Evolutionary conservation across 2,888 invertebrate species (phyloP).

Genomic region (Cenopis cana): DNA sequence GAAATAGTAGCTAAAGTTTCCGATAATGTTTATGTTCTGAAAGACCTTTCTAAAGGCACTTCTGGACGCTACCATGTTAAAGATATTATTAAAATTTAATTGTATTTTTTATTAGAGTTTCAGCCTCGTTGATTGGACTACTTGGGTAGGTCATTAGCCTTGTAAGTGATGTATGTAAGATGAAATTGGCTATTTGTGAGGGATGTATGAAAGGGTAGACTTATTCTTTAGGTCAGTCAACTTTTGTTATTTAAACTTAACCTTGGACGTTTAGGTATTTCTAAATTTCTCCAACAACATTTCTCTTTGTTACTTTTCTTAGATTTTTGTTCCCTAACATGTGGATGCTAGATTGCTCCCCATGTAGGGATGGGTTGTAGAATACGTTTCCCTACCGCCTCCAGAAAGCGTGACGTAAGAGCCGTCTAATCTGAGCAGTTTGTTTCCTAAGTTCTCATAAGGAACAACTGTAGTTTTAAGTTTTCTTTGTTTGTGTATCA

Average conservation of each 20-base stretch:
- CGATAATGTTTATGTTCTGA: conserved; percentile 27
- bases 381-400: neutral
- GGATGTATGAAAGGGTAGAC: neutral
- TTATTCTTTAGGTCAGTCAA: too few species aligned
- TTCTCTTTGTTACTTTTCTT: neutral
- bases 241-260: neutral
- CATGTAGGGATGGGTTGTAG: conserved; percentile 4
- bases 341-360: neutral
- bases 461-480: neutral
- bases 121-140: neutral
- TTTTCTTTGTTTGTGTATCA: too few species aligned
- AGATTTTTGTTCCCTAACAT: too few species aligned
- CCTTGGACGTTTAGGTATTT: too few species aligned
- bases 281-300: neutral
- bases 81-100: conserved; percentile 29
- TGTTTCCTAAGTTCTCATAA: neutral
- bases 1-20: conserved; percentile 21
- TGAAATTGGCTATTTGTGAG: neutral
- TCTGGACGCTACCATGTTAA: conserved; percentile 33
- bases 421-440: neutral
- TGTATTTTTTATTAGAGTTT: neutral
- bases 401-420: conserved; percentile 1
- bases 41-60: conserved; percentile 17
- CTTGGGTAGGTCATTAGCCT: neutral
- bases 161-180: conserved; percentile 3